These are phyloP conservation scores for Steinernema khuongi DNA, from an alignment of 1,140 invertebrate species.

Conservation along the genomic window DNA sequence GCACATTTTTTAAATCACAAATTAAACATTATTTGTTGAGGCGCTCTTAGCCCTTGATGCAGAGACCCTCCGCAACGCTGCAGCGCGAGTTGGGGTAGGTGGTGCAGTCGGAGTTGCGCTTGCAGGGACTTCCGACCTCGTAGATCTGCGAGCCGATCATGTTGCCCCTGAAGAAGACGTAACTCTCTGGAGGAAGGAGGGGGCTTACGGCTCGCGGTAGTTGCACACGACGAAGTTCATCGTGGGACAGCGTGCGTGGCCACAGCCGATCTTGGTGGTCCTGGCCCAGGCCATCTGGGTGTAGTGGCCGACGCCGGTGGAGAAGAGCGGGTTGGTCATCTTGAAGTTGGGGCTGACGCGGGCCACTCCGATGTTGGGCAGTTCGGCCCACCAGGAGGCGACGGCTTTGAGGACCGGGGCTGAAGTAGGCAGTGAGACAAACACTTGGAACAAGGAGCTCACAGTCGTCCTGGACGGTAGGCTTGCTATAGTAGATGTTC, in stretches of 20 bases:
- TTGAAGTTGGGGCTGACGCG: neutral
- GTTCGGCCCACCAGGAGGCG: neutral
- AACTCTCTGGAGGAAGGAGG: neutral
- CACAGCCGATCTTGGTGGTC: conserved; percentile 31
- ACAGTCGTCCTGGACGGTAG: conserved; percentile 5
- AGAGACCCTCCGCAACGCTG: too few species aligned
- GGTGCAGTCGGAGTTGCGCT: neutral
- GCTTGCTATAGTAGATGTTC: neutral
- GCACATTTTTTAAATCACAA: neutral
- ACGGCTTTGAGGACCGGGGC: neutral
- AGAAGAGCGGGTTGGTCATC: neutral
- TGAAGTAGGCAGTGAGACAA: neutral
- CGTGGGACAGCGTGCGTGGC: conserved; percentile 11
- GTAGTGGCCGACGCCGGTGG: conserved; percentile 31
- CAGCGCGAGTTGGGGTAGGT: neutral
- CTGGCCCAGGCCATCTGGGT: conserved; percentile 40
- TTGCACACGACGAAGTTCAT: conserved; percentile 35
- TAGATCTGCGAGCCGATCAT: neutral
- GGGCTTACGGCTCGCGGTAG: conserved; percentile 28
- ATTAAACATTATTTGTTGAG: too few species aligned
- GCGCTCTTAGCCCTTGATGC: too few species aligned
- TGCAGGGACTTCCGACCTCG: neutral
- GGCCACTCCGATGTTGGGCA: neutral
- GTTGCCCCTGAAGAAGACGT: neutral
- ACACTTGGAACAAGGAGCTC: neutral